phyloP scores from a whole-genome alignment of 2,797 vertebrate genomes.

The Sphaeramia orbicularis region DNA sequence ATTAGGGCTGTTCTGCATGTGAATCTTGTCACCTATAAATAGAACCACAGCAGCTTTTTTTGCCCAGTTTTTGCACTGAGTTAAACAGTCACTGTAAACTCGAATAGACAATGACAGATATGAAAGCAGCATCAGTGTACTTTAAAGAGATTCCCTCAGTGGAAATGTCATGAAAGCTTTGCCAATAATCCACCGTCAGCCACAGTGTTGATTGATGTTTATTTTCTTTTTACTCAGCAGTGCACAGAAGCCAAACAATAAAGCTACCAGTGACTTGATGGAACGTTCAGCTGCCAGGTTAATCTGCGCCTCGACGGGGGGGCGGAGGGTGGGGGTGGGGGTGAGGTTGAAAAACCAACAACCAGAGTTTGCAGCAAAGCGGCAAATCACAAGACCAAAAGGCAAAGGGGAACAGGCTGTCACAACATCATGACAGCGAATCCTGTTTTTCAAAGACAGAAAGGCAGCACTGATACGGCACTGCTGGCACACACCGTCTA shows the following conservation, averaged over 20 bases:
- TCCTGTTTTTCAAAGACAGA: constrained; percentile 49
- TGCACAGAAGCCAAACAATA: constrained; percentile 40
- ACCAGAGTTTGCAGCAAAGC: constrained; percentile 34
- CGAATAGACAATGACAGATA: too few species aligned
- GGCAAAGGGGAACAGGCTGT: constrained; percentile 57
- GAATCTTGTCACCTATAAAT: too few species aligned
- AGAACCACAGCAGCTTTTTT: too few species aligned
- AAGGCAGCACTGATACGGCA: constrained; percentile 1
- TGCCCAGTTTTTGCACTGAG: too few species aligned
- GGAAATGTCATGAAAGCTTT: constrained; percentile 18
- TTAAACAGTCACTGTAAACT: too few species aligned
- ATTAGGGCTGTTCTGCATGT: too few species aligned
- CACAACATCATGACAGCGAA: constrained; percentile 54
- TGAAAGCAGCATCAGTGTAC: background rate
- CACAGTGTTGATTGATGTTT: constrained; percentile 39
- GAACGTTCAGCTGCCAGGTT: constrained; percentile 53
- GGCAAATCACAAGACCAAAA: constrained; percentile 27
- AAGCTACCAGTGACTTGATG: constrained; percentile 37
- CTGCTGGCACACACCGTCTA: constrained; percentile 14
- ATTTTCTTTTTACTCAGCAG: constrained; percentile 38
- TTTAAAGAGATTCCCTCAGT: constrained; percentile 2
- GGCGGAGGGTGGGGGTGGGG: too few species aligned
- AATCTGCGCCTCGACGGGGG: constrained; percentile 27
- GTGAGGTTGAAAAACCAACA: constrained; percentile 46
- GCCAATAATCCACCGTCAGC: constrained; percentile 29